Base-by-base conservation (phyloP, 2,797 vertebrate genomes). In the Lophotriccus pileatus region DNA sequence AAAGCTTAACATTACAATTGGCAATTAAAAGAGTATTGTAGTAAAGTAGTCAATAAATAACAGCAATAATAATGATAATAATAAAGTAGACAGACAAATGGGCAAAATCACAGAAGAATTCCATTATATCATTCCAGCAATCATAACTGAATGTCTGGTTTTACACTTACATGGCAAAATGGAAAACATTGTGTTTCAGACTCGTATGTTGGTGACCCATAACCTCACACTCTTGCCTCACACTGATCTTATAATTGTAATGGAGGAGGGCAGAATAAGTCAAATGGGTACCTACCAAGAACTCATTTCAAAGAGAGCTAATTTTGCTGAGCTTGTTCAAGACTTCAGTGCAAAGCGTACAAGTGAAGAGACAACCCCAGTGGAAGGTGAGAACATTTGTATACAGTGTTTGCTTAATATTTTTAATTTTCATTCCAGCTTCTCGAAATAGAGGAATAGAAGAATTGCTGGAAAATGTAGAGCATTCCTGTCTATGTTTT, bases 131-230 rank as follows among this genome's bases (percentile, higher is more conserved):
- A 47, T 64, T 69, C 20, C 28, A 84, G 10, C 34, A 79, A 24
- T 56, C 8, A 6, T 44, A 59, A 32, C 24, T 19, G 27, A 70
- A 44, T 59, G 19, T 34, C 23, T 64, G 17, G 24, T 80, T 82
- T 59, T 81, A 32, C 59, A 43, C 93, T 62, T 53, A 30, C 87
- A 88, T 63, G 32, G 6, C 56, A 64, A 62, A 24, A n/a, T 55
- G 44, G 50, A 60, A 91, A 92, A 72, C 15, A 22, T 5, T 86
- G 7, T 92, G 59, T 96, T 97, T 66, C 80, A 97, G 96, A 98
- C 94, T 79, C 53, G 47, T 44, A n/a, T 97, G 64, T 87, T 97
- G 93, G 97, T 97, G 82, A 97, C 94, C 22, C 84, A 90, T 82
- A 97, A 94, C 43, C 67, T 97, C 68, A 93, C 23, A 2, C 15